Evolutionary conservation across 2,888 invertebrate species (phyloP).

Genomic region (Hylaea fasciaria): DNA sequence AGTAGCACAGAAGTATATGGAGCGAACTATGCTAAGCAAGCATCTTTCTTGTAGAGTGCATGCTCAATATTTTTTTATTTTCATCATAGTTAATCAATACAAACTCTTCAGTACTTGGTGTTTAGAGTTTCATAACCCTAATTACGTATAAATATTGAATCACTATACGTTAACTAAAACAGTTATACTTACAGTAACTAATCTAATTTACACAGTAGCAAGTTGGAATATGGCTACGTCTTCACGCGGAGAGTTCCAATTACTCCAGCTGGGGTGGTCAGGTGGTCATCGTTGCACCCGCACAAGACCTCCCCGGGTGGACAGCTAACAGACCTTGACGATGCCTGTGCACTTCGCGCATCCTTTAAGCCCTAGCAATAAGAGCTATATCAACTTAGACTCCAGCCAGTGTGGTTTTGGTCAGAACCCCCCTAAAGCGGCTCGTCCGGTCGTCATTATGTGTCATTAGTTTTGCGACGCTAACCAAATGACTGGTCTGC

Average conservation of each 20-base stretch:
- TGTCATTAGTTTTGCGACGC: conserved; percentile 85
- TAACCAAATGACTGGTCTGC: conserved; percentile 83
- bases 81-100: no score
- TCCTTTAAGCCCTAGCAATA: conserved; percentile 51
- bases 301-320: conserved; percentile 72
- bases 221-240: conserved; percentile 36
- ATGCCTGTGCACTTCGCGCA: conserved; percentile 45
- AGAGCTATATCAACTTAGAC: conserved; percentile 50
- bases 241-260: conserved; percentile 63
- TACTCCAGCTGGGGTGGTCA: conserved; percentile 71
- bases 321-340: conserved; percentile 78
- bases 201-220: not conserved
- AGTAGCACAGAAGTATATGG: no score
- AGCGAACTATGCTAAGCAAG: no score
- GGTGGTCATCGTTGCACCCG: conserved; percentile 71
- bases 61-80: no score
- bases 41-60: no score
- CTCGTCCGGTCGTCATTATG: conserved; percentile 79
- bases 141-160: not conserved
- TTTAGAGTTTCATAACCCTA: no score
- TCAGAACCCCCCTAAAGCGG: conserved; percentile 63
- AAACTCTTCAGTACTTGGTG: no score
- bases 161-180: not conserved
- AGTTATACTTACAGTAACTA: not conserved
- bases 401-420: conserved; percentile 29